Evolutionary conservation across 2,888 invertebrate species (phyloP), one percentile per base, ranked within the genome.

Genomic region (Napeogenes inachia): DNA sequence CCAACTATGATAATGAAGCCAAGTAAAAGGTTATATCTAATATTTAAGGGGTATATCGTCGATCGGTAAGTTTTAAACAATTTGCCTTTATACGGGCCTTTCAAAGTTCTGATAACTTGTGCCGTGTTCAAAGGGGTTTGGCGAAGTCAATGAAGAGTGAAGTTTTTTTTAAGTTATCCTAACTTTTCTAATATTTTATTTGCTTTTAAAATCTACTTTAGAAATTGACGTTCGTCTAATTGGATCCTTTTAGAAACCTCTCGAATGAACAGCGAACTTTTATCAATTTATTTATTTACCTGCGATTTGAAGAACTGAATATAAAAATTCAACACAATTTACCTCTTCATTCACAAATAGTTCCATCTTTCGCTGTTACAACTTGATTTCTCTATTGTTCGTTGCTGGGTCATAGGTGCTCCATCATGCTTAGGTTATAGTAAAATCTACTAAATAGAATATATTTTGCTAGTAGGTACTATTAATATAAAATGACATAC

Each of bases 81-180:
- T 61, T 54, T 35, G 60, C 66, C 60, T 67, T 66, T 67, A 59
- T 67, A 46, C 47, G 61, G 55, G 42, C 54, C 57, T 63, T 65
- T 56, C 54, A 54, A 35, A 68, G 56, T 68, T 68, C 64, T 50
- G 63, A 60, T 62, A 66, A 68, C 60, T 68, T 65, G 55, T 42
- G 55, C 53, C 56, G 50, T 46, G 32, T 54, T 66, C 66, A 64
- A 66, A 64, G 64, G 60, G 57, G 54, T 57, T 59, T 59, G 38
- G 53, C 46, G 57, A 45, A 56, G 56, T 45, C 46, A 21, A 60
- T 60, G 35, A 54, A 13, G 33, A 55, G 55, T 54, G 21, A 46
- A 54, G 47, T 47, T 57, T 60, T 60, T 57, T 60, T 38, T 60
- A 58, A 57, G 54, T 32, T 60, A 38, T 63, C 57, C 47, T 55